Evolutionary conservation across 2,113 vertebrate species (phyloP).

Genomic region (Phoxinus phoxinus): DNA sequence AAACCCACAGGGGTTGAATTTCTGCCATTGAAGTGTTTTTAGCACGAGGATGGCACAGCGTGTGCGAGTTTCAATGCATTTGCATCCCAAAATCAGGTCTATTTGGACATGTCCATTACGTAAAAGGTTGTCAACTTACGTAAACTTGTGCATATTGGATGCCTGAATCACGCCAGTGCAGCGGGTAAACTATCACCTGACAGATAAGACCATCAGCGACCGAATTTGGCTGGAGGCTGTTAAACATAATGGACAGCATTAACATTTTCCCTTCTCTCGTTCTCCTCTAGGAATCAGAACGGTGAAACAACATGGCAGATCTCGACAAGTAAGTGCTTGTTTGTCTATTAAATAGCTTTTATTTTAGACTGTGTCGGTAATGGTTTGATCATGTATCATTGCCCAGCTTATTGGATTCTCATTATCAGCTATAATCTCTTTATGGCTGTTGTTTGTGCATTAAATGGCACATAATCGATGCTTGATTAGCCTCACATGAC

Average conservation of each 20-base stretch:
- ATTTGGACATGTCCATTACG: neutral
- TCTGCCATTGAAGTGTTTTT: neutral
- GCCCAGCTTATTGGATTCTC: neutral
- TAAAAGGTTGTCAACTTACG: no score
- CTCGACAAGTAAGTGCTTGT: constrained; percentile 92
- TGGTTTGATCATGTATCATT: neutral
- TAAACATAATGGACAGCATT: neutral
- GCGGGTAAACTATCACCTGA: neutral
- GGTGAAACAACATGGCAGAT: constrained; percentile 87
- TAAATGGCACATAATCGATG: neutral
- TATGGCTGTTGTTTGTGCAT: neutral
- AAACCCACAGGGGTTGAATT: neutral
- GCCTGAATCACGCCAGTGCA: neutral
- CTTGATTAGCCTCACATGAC: neutral
- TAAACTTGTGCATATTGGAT: neutral
- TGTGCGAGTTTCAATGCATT: neutral
- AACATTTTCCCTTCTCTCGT: constrained; percentile 28
- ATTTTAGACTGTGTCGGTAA: neutral
- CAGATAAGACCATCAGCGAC: neutral
- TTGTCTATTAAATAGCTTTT: neutral
- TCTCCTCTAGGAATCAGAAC: constrained; percentile 61
- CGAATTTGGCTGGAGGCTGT: neutral
- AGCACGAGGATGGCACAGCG: neutral
- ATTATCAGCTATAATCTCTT: neutral
- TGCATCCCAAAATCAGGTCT: neutral